phyloP scores from a whole-genome alignment of 2,888 invertebrate genomes.

The Pollenia labialis region DNA sequence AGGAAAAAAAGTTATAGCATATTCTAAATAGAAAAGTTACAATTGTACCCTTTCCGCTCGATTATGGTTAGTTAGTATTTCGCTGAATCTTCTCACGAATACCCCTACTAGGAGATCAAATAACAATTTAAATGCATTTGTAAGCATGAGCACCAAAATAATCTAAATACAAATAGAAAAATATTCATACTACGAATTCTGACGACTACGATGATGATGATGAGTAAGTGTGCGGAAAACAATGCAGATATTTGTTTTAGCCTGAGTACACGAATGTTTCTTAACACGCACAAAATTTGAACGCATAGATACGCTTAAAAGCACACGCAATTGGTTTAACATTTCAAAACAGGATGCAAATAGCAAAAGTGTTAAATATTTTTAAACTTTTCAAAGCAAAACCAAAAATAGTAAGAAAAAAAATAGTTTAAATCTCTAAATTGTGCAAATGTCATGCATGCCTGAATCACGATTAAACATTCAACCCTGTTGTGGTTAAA shows the following conservation, averaged over 20 bases:
- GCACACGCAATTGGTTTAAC: background rate
- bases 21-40: too few relatives aligned
- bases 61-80: too few relatives aligned
- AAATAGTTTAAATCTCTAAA: background rate
- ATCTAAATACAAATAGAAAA: constrained; percentile 32
- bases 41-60: too few relatives aligned
- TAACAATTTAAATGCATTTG: constrained; percentile 23
- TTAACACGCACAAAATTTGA: background rate
- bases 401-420: background rate
- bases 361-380: background rate
- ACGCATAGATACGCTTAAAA: constrained; percentile 4
- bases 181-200: constrained; percentile 16
- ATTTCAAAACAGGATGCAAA: background rate
- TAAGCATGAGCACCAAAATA: constrained; percentile 24
- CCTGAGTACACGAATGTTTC: too few relatives aligned
- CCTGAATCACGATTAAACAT: constrained; percentile 19
- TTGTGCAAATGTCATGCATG: constrained; percentile 28
- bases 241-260: background rate
- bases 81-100: background rate
- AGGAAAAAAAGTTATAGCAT: too few relatives aligned
- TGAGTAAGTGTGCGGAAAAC: background rate
- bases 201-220: background rate
- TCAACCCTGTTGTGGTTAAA: constrained; percentile 13
- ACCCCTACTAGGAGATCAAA: background rate
- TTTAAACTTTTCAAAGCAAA: background rate